Percentiles rank a stretch among this genome's conserved stretches.
Evolutionary conservation across 2,113 vertebrate genomes (phyloP).

Genomic region (Corythornis madagascariensis): DNA sequence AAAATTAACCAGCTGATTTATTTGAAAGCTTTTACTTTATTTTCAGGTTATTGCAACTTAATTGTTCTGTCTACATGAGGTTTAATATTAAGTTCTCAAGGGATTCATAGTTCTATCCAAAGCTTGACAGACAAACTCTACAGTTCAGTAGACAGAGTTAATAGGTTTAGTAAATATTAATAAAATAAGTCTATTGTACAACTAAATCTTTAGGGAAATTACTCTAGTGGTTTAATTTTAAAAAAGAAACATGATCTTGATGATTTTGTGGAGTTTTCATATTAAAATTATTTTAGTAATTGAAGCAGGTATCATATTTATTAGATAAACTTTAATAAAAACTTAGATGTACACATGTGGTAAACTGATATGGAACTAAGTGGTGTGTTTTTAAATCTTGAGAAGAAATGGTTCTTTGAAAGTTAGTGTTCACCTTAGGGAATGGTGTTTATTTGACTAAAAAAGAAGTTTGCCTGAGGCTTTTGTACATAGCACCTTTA

Average conservation of each 20-base stretch:
- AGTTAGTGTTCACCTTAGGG: constrained; percentile 1
- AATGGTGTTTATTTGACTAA: constrained; percentile 30
- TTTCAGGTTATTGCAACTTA: constrained; percentile 40
- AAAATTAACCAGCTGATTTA: background rate
- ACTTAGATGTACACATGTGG: background rate
- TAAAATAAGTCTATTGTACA: constrained; percentile 51
- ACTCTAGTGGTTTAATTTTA: constrained; percentile 39
- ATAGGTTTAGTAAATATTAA: constrained; percentile 65
- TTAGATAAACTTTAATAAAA: constrained; percentile 64
- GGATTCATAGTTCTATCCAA: background rate
- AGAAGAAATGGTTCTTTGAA: constrained; percentile 7
- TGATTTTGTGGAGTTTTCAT: constrained; percentile 16
- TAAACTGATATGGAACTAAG: constrained; percentile 24
- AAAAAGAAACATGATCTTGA: constrained; percentile 40
- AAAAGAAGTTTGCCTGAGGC: constrained; percentile 19
- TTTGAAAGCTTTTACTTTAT: background rate
- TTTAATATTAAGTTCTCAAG: constrained; percentile 16
- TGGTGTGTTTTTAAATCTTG: constrained; percentile 15
- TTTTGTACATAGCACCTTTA: background rate
- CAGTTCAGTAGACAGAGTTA: constrained; percentile 41
- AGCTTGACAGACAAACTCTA: background rate
- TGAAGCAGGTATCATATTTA: constrained; percentile 50
- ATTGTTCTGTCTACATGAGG: background rate
- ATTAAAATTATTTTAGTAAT: constrained; percentile 60
- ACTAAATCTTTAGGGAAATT: constrained; percentile 51